These are phyloP conservation scores for Glossophaga mutica DNA, from an alignment of 2,797 vertebrate species.

Conservation along the genomic window DNA sequence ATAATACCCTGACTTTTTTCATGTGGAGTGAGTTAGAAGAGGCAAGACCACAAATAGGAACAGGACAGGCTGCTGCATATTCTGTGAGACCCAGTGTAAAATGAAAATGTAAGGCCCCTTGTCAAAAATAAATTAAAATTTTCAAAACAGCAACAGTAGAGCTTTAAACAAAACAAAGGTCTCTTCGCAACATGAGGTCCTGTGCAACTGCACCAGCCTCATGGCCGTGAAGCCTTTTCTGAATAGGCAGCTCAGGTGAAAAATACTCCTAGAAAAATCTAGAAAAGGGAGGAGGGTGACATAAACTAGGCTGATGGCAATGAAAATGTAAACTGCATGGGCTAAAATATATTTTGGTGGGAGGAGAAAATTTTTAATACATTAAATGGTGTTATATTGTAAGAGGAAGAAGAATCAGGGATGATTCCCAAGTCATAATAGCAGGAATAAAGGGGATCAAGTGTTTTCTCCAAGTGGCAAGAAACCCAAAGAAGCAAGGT, in stretches of 20 bases:
- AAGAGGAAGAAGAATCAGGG: background rate
- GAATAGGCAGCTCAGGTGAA: background rate
- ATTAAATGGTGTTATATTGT: background rate
- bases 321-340: background rate
- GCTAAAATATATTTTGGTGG: background rate
- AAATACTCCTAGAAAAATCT: background rate
- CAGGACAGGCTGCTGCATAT: background rate
- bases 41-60: background rate
- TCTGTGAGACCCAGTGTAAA: background rate
- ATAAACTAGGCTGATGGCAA: background rate
- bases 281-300: background rate
- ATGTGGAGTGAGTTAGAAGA: background rate
- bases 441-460: background rate
- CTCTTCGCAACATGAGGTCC: background rate
- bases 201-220: background rate
- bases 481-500: background rate
- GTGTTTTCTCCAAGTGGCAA: background rate
- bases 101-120: background rate
- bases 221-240: background rate
- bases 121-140: background rate
- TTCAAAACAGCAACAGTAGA: background rate
- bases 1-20: background rate
- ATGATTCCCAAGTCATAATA: background rate
- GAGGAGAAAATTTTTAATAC: background rate
- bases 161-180: background rate